Base-by-base conservation (phyloP, 2,888 invertebrate species). In the Salpingus planirostris region DNA sequence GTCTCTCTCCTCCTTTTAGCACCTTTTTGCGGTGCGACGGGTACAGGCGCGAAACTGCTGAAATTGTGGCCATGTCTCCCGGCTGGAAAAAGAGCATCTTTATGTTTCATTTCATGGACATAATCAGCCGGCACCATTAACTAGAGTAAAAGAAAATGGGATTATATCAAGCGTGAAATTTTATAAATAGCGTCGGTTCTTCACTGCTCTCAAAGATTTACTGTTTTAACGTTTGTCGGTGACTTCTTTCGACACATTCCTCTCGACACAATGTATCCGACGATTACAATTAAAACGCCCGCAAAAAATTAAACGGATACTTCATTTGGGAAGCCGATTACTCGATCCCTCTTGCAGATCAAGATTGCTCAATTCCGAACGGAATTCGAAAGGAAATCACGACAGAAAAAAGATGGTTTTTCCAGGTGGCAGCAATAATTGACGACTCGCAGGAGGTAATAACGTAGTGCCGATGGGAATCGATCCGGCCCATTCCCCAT, bases 161-260 rank as follows among this genome's bases (percentile, higher is more conserved):
- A 39, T 25, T 32, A 33, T 39, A 36, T 39, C 29, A 39, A 39
- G 39, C 39, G 39, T 39, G 33, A 39, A 39, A 39, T 39, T 39
- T 39, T 36, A 39, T 24, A 39, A 39, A 39, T 39, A 33, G 36
- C 36, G 29, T 28, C 36, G 35, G 35, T 39, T 39, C 29, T 36
- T 36, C 36, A 32, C 12, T 22, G 11, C 29, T n/a, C 34, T n/a
- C 18, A n/a, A 24, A 36, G 36, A 36, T 36, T 36, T 36, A 36
- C 36, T 29, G 36, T 29, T 29, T 27, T 13, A 11, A 12, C 23
- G 35, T 21, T 12, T 13, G n/a, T 11, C 3, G 8, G 11, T 12
- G 21, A 21, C 14, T 15, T 27, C 24, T 26, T 24, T 24, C 28
- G 15, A 12, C 13, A 13, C 29, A 25, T 29, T 18, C 18, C 18